Conservation (phyloP, 37 sponge, comb jelly and placozoan species). For the Eunapius fragilis region DNA sequence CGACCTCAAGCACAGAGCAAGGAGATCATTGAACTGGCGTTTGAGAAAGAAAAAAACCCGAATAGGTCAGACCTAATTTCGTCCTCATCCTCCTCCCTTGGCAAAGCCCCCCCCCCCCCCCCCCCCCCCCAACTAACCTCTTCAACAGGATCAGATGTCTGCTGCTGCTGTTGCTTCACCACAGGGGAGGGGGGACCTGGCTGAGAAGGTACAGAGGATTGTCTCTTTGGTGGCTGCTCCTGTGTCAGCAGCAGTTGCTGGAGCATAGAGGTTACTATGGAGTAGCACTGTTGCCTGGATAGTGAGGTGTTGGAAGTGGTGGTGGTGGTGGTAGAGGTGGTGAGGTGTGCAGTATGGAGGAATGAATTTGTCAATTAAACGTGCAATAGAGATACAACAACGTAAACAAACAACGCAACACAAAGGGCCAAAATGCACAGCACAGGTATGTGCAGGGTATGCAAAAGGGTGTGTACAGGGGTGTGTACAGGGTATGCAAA, state of each 20-base stretch:
- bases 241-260: constrained; percentile 20
- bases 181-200: constrained; percentile 56
- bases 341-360: background rate
- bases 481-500: background rate
- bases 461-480: constrained; percentile 2
- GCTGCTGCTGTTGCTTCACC: background rate
- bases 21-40: constrained; percentile 59
- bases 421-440: too few relatives aligned
- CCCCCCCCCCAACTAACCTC: too few relatives aligned
- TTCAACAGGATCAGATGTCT: constrained; percentile 18
- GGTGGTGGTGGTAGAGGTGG: background rate
- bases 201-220: constrained; percentile 35
- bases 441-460: too few relatives aligned
- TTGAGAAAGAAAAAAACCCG: background rate
- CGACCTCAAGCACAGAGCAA: constrained; percentile 56
- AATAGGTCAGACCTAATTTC: background rate
- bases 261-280: constrained; percentile 18
- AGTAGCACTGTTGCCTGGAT: constrained; percentile 37
- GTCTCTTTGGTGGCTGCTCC: background rate
- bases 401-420: too few relatives aligned
- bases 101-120: too few relatives aligned
- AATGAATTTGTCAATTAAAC: too few relatives aligned
- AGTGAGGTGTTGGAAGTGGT: background rate
- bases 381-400: too few relatives aligned
- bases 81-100: background rate